phyloP scores from a whole-genome alignment of 1,140 invertebrate genomes.

The Lepidurus arcticus region DNA sequence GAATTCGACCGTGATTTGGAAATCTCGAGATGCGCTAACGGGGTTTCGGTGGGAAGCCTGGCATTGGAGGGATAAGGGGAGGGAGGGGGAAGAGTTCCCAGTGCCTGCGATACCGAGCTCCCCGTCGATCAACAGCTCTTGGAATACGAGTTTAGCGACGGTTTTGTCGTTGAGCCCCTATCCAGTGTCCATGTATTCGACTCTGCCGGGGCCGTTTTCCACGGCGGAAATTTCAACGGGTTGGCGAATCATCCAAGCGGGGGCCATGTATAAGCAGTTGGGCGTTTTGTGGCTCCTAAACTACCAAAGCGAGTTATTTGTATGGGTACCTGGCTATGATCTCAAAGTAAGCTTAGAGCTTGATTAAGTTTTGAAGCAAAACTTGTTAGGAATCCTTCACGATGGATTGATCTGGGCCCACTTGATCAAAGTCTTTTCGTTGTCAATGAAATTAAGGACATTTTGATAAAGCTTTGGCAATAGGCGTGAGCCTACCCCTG shows the following conservation, averaged over 20 bases:
- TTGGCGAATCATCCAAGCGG: background rate
- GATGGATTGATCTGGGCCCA: too few species aligned
- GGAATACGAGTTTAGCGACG: conserved; percentile 8
- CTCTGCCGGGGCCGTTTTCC: background rate
- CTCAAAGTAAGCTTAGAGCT: background rate
- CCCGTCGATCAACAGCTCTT: conserved; percentile 1
- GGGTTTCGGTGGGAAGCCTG: background rate
- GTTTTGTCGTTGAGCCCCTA: background rate
- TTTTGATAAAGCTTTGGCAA: too few species aligned
- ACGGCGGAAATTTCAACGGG: background rate
- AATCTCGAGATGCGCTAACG: background rate
- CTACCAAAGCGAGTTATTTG: background rate
- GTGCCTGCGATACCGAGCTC: background rate
- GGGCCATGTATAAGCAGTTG: background rate
- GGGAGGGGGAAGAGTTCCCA: background rate
- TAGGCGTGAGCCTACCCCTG: too few species aligned
- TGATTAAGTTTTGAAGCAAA: background rate
- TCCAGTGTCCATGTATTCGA: background rate
- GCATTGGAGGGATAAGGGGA: background rate
- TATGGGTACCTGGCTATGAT: conserved; percentile 5
- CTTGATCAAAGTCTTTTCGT: too few species aligned
- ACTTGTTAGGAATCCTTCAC: background rate
- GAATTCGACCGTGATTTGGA: background rate
- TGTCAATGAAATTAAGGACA: too few species aligned
- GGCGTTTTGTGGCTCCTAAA: background rate